Conservation (phyloP, 2,113 vertebrate genomes). For the Barbus barbus region DNA sequence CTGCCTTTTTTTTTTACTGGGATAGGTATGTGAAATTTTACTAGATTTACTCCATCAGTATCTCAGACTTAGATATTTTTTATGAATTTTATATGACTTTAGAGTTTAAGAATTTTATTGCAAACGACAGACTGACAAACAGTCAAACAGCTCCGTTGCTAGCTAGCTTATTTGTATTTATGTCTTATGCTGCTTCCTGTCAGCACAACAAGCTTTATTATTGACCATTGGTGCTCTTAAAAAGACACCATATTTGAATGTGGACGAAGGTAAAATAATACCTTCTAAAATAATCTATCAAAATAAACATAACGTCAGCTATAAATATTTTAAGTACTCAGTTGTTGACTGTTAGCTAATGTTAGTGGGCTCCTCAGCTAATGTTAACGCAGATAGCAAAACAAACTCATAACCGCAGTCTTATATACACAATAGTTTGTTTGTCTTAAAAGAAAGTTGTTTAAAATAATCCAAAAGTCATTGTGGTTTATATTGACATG, state of each 20-base stretch:
- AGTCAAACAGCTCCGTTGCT: neutral
- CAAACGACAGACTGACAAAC: neutral
- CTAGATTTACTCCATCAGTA: neutral
- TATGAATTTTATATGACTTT: neutral
- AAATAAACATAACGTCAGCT: conserved; percentile 1
- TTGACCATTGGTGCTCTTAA: neutral
- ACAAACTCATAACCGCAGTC: neutral
- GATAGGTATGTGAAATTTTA: conserved; percentile 6
- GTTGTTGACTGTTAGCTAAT: neutral
- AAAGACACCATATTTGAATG: neutral
- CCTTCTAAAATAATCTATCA: neutral
- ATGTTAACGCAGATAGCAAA: neutral
- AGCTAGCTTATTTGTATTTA: neutral
- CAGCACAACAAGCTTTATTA: neutral
- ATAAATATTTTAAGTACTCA: neutral
- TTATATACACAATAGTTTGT: neutral
- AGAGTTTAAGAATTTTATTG: neutral
- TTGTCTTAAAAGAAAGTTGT: neutral
- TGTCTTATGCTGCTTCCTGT: neutral
- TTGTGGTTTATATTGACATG: neutral
- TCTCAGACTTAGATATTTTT: neutral
- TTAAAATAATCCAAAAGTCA: neutral
- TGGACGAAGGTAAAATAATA: neutral
- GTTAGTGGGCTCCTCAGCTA: neutral
- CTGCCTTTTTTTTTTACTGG: neutral